phyloP scores from a whole-genome alignment of 2,888 invertebrate genomes.

The Nemapogon koenigi region DNA sequence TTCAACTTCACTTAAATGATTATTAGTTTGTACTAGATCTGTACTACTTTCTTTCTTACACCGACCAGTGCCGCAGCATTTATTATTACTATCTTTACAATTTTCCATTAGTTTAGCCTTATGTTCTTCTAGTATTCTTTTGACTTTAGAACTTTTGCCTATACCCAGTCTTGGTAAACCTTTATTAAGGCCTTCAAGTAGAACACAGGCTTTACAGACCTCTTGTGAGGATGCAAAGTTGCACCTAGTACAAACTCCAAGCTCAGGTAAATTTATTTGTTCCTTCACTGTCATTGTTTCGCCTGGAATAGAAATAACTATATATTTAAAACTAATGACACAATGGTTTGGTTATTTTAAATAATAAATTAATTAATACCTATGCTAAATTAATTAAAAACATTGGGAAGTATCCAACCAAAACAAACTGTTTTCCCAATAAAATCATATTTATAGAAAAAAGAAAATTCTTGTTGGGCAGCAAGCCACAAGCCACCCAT shows the following conservation, averaged over 20 bases:
- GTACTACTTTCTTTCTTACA: background rate
- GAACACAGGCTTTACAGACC: conserved; percentile 95
- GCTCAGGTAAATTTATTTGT: conserved; percentile 79
- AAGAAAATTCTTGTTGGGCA: too few species aligned
- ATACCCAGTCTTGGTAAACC: conserved; percentile 92
- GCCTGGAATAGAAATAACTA: conserved; percentile 56
- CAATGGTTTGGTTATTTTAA: background rate
- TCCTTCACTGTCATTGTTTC: conserved; percentile 86
- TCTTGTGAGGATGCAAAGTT: conserved; percentile 92
- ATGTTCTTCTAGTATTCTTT: conserved; percentile 68
- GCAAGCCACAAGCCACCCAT: too few species aligned
- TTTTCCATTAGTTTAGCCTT: conserved; percentile 27
- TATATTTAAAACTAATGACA: too few species aligned
- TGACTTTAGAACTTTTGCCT: conserved; percentile 84
- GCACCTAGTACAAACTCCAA: conserved; percentile 83
- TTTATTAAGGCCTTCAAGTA: conserved; percentile 94
- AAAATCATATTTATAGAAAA: too few species aligned
- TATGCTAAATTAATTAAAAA: too few species aligned
- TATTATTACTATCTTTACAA: background rate
- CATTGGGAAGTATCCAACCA: too few species aligned
- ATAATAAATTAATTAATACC: background rate
- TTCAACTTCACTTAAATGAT: conserved; percentile 14
- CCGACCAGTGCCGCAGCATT: conserved; percentile 5
- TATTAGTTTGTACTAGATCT: conserved; percentile 22
- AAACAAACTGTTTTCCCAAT: too few species aligned